A percentile compares a stretch with the other conserved stretches of the same genome.
These are phyloP conservation scores for Macropodus opercularis DNA, from an alignment of 2,797 vertebrate genomes.

Conservation along the genomic window DNA sequence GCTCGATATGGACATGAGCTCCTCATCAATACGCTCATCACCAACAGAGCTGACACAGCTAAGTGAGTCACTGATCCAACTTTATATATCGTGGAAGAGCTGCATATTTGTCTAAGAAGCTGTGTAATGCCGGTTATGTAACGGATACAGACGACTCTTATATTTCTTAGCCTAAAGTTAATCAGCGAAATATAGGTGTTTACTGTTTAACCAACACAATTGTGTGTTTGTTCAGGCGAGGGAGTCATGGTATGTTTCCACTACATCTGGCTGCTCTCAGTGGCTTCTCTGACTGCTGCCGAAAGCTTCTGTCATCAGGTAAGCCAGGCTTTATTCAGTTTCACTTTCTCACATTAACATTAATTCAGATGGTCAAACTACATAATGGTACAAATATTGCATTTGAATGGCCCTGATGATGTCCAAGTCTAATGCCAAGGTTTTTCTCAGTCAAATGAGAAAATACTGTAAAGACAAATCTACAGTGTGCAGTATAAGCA, in stretches of 20 bases:
- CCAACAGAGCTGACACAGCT: constrained; percentile 94
- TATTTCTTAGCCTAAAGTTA: not conserved
- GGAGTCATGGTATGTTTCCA: constrained; percentile 98
- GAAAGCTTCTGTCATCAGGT: constrained; percentile 98
- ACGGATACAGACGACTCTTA: constrained; percentile 4
- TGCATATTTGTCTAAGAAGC: constrained; percentile 3
- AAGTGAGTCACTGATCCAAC: constrained; percentile 84
- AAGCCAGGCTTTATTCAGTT: constrained; percentile 5
- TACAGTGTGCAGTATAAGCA: not conserved
- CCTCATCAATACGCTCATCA: constrained; percentile 97
- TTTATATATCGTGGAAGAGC: not conserved
- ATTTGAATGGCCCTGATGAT: not conserved
- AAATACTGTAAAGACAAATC: not conserved
- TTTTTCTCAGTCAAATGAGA: not conserved
- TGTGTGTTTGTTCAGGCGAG: constrained; percentile 84
- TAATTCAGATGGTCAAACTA: not conserved
- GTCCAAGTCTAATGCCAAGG: not conserved
- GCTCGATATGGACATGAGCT: constrained; percentile 97
- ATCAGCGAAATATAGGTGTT: not conserved
- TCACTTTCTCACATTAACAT: not conserved
- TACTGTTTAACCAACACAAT: not conserved
- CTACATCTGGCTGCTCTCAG: constrained; percentile 98
- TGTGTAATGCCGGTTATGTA: constrained; percentile 4
- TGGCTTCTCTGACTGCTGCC: constrained; percentile 98
- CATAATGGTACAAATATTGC: not conserved